A percentile compares a stretch with the other conserved stretches of the same genome.
Conservation (phyloP, 2,113 vertebrate genomes). For the Microtus montanus region DNA sequence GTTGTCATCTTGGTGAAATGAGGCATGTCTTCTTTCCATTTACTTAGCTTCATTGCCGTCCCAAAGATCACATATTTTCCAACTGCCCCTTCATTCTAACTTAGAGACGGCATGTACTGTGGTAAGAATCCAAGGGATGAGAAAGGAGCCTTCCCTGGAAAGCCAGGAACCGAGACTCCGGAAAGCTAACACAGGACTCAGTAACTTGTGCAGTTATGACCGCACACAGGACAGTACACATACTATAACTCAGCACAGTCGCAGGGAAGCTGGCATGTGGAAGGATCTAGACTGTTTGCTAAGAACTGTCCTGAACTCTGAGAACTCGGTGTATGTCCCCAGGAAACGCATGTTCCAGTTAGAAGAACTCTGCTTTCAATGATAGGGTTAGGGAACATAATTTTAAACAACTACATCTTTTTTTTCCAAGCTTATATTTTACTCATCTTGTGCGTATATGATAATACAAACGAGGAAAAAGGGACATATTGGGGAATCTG, state of each 20-base stretch:
- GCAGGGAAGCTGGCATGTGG: neutral
- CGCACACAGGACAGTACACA: no score
- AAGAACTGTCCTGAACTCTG: neutral
- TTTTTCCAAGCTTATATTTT: neutral
- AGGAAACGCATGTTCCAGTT: neutral
- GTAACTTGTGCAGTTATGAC: no score
- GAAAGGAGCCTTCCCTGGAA: neutral
- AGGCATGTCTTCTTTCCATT: rapidly evolving
- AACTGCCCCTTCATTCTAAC: neutral
- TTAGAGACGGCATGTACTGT: neutral
- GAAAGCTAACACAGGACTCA: neutral
- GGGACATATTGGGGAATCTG: neutral
- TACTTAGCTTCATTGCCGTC: neutral
- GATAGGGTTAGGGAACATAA: neutral
- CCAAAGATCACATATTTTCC: neutral
- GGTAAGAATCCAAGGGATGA: neutral
- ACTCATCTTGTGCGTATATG: neutral
- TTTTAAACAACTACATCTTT: neutral
- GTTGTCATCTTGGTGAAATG: neutral
- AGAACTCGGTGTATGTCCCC: neutral
- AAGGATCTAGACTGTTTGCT: neutral
- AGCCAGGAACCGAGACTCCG: neutral
- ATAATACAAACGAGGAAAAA: neutral
- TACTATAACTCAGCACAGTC: neutral
- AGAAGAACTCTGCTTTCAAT: neutral